Evolutionary conservation across 1,140 invertebrate species (phyloP), one percentile per base, ranked within the genome.

Genomic region (Drosophila mayri): DNA sequence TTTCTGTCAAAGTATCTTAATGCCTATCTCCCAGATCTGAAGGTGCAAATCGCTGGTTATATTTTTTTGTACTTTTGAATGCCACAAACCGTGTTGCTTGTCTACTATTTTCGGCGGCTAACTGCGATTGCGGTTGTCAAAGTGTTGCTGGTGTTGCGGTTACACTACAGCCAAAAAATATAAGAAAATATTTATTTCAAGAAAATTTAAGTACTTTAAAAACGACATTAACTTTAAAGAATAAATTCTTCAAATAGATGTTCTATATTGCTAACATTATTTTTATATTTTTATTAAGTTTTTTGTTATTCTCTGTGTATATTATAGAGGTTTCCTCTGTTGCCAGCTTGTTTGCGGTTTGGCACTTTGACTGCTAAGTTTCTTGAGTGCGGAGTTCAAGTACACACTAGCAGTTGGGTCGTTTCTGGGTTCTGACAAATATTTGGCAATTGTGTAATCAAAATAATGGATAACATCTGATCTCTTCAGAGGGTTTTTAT

Each of bases 21-120:
- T 50, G 54, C 65, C 76, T 88, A 87, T 87, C 84, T 59, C 46
- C 25, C 43, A 43, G 67, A 86, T 86, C 79, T 57, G 41, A 74
- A 59, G 54, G 49, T 78, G 59, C 57, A 76, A 67, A 74, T 44
- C 49, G 52, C 44, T 81, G 67, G 58, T 43, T 64, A 65, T 61
- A 40, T 40, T 73, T 81, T 83, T 83, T 83, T 83, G 81, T 62
- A n/a, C 57, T 77, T 81, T 83, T 83, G 82, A 84, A 84, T 84
- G 81, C 81, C 81, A 84, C 83, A 76, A 84, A 66, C 43, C 55
- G 67, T 86, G 73, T 81, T 73, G 59, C 60, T 54, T 64, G 73
- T 41, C 43, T 73, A 18, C 37, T 65, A 50, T 68, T 68, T 64
- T 37, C 20, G 46, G 30, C 37, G 37, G 60, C 65, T 43, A 65